Conservation (phyloP, 2,888 invertebrate species). For the Stenurella melanura region DNA sequence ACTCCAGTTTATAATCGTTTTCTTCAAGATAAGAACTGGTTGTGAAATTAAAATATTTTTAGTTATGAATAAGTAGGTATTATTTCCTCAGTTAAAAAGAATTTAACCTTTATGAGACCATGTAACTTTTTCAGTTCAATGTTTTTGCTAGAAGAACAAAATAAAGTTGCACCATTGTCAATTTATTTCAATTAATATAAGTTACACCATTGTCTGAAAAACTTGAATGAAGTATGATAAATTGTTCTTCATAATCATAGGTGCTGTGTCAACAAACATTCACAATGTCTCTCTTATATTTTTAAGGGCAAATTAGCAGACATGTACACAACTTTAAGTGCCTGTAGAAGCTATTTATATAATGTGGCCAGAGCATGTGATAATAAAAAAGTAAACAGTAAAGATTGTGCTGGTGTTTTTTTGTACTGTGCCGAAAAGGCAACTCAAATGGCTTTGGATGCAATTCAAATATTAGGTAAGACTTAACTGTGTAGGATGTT, state of each 20-base stretch:
- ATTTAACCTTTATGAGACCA: too few species aligned
- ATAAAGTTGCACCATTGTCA: too few species aligned
- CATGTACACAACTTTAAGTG: slow-evolving; percentile 92
- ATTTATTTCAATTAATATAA: too few species aligned
- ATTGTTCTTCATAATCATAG: background rate
- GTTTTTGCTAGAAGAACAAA: too few species aligned
- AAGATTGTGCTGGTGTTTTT: slow-evolving; percentile 97
- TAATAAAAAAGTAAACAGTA: slow-evolving; percentile 81
- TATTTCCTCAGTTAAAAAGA: too few species aligned
- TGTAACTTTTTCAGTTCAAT: too few species aligned
- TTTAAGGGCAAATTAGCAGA: slow-evolving; percentile 94
- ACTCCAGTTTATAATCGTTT: too few species aligned
- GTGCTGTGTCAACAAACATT: background rate
- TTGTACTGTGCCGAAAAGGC: slow-evolving; percentile 93
- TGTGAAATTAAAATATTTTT: too few species aligned
- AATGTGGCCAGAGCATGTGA: slow-evolving; percentile 90
- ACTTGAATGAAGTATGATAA: background rate
- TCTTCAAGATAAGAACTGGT: too few species aligned
- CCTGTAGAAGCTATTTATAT: slow-evolving; percentile 94
- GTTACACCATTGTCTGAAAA: too few species aligned
- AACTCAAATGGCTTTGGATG: slow-evolving; percentile 91
- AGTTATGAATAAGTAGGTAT: too few species aligned
- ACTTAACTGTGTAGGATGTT: slow-evolving; percentile 21
- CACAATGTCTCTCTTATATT: slow-evolving; percentile 5
- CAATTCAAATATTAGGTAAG: slow-evolving; percentile 95